Conservation (phyloP, 2,797 vertebrate genomes). For the Gymnodraco acuticeps region DNA sequence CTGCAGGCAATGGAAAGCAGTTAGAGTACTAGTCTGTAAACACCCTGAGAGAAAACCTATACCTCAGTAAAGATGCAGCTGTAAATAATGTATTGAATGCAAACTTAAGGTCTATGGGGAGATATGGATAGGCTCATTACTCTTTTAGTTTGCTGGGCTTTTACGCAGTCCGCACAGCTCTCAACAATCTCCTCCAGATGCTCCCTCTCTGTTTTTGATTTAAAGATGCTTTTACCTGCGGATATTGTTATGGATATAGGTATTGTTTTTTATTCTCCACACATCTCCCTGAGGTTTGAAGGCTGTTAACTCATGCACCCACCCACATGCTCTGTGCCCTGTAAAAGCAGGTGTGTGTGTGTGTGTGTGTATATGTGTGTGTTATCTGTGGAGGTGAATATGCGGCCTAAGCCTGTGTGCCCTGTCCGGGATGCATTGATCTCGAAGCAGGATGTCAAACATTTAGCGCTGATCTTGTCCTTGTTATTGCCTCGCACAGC, state of each 20-base stretch:
- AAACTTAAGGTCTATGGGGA: slow-evolving; percentile 84
- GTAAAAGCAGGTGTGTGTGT: slow-evolving; percentile 30
- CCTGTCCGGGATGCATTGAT: slow-evolving; percentile 85
- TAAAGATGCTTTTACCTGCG: slow-evolving; percentile 83
- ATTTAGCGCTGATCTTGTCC: slow-evolving; percentile 84
- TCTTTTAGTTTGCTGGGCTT: slow-evolving; percentile 78
- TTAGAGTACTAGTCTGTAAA: slow-evolving; percentile 80
- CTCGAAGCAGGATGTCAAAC: slow-evolving; percentile 89
- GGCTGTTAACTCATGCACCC: slow-evolving; percentile 72
- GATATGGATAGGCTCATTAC: slow-evolving; percentile 81
- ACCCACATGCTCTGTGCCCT: slow-evolving; percentile 70
- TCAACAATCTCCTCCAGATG: slow-evolving; percentile 73
- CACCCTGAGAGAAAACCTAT: slow-evolving; percentile 80
- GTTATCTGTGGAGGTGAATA: slow-evolving; percentile 74
- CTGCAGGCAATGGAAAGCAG: slow-evolving; percentile 71
- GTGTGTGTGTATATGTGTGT: background rate
- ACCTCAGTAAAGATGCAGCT: slow-evolving; percentile 80
- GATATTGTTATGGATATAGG: slow-evolving; percentile 82
- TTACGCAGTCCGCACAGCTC: slow-evolving; percentile 73
- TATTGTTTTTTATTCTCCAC: slow-evolving; percentile 77
- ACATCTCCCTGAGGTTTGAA: slow-evolving; percentile 71
- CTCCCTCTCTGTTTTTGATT: slow-evolving; percentile 79
- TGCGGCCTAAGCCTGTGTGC: slow-evolving; percentile 67
- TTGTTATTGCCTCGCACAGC: slow-evolving; percentile 86
- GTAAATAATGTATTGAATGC: slow-evolving; percentile 87